A percentile compares a stretch with the other conserved stretches of the same genome.
phyloP scores from a whole-genome alignment of 2,888 invertebrate species.

The Matsumyia berberina region DNA sequence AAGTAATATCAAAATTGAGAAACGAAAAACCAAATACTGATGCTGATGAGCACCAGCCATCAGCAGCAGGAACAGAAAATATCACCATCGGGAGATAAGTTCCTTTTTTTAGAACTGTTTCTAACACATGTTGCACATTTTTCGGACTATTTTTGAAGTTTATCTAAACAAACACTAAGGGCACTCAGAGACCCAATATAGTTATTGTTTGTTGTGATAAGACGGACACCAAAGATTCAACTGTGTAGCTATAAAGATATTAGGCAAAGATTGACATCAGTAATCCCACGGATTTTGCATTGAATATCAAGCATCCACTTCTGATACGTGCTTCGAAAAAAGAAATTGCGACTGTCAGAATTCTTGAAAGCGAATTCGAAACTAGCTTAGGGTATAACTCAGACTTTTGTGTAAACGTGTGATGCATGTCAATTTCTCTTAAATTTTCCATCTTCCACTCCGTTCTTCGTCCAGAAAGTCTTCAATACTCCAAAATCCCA shows the following conservation, averaged over 20 bases:
- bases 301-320: no score
- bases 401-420: no score
- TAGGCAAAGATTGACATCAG: neutral
- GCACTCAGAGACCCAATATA: constrained; percentile 58
- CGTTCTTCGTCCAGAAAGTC: no score
- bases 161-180: constrained; percentile 69
- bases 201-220: constrained; percentile 51
- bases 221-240: constrained; percentile 29
- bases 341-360: no score
- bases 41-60: constrained; percentile 31
- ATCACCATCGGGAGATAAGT: constrained; percentile 38
- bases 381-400: no score
- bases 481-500: no score
- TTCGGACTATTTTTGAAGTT: constrained; percentile 66
- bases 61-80: constrained; percentile 20
- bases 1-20: constrained; percentile 42
- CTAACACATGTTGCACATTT: constrained; percentile 73
- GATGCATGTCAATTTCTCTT: no score
- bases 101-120: constrained; percentile 49
- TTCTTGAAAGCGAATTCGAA: no score
- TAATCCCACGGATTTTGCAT: no score
- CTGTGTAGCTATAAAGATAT: constrained; percentile 2
- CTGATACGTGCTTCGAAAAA: no score
- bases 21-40: constrained; percentile 60
- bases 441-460: no score